Base-by-base conservation (phyloP, 2,797 vertebrate genomes). In the Centropyge bicolor region DNA sequence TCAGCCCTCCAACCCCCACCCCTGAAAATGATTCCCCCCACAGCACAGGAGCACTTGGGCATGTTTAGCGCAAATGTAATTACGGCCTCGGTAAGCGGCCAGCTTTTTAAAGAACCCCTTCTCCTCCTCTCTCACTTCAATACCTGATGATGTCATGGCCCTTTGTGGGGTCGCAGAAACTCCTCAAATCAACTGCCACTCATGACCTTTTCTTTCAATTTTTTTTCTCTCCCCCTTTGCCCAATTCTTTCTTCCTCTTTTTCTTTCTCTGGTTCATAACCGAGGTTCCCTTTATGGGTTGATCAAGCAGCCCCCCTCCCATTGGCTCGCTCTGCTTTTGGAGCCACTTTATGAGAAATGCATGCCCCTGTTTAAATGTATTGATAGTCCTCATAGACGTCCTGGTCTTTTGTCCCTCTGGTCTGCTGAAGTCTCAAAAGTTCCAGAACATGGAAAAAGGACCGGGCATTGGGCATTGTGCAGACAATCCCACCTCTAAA, bases 31-130 rank as follows among this genome's bases (percentile, higher is more conserved):
- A 95, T 94, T 94, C 94, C 90, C 86, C 89, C 94, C 91, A 92
- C 83, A 96, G 96, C 94, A 95, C 95, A 95, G 94, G 95, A 96
- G 95, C 93, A 96, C 95, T 97, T 96, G 94, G 95, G 94, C 95
- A 96, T 97, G 96, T 97, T 97, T 96, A 96, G 95, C 91, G 92
- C 95, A 97, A 97, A 97, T 96, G 96, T 98, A 97, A 97, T 98
- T 97, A 97, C 94, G 95, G 95, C 95, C 96, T 96, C 94, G 94
- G 96, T 96, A 95, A 97, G 96, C 96, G 93, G 90, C 93, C 95
- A 94, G 88, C 78, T 94, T 92, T 94, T 97, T 96, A 96, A 97
- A 96, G 95, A 95, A 95, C 93, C 95, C 95, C 95, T 95, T 94
- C 95, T 95, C 94, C 90, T 87, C 87, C 70, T 87, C 91, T 90